Evolutionary conservation across 2,888 invertebrate genomes (phyloP), one percentile per base, ranked within the genome.

Genomic region (Megaustenia siamemsis): DNA sequence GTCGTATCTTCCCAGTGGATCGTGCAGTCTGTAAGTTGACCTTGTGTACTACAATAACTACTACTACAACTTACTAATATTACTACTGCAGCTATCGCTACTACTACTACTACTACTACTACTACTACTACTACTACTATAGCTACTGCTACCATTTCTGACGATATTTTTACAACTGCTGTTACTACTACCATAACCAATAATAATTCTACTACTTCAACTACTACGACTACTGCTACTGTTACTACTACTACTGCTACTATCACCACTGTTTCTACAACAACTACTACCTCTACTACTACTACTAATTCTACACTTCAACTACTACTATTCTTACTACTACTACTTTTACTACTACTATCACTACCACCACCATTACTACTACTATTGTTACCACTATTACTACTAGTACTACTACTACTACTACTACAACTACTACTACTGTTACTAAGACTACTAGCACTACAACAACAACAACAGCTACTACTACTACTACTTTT

Each of bases 31-130:
- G 8, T 24, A 24, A n/a, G n/a, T 28, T 32, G 8, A 66, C 68
- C 8, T 28, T 32, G 12, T 28, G 28, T 66, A 66, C 68, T 66
- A 66, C 68, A 15, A 66, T n/a, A 15, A 66, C 68, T 66, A 66
- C 68, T 66, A 66, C 68, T 66, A 66, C 68, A 15, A 66, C n/a
- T n/a, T n/a, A n/a, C n/a, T n/a, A n/a, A n/a, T n/a, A n/a, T n/a
- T n/a, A n/a, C n/a, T n/a, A n/a, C 68, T 66, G 24, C 68, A 15
- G 24, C 68, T 66, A 66, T n/a, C 24, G 24, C 68, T 66, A 66
- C 68, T 66, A 66, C 68, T 66, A 66, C 28, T 66, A 66, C 68
- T 66, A 66, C 68, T 66, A 66, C 68, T 66, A 66, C 68, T 66
- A 66, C 68, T 24, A 32, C 68, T 28, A 32, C 68, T 66, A 32